These are phyloP conservation scores for Pitta sordida DNA, from an alignment of 2,113 vertebrate genomes.

Conservation along the genomic window DNA sequence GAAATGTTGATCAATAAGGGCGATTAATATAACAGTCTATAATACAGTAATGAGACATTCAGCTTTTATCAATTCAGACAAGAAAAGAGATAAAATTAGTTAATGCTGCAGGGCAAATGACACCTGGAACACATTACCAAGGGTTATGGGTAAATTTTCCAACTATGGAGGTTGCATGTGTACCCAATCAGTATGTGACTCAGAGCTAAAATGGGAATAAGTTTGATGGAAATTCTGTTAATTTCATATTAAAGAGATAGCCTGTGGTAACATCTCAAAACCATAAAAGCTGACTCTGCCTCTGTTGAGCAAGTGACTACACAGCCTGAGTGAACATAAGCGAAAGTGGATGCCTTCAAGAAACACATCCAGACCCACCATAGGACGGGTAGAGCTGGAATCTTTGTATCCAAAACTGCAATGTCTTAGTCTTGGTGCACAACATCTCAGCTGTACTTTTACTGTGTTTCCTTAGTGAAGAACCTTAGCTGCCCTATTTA, in stretches of 20 bases:
- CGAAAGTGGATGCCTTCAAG: neutral
- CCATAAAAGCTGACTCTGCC: neutral
- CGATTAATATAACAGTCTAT: neutral
- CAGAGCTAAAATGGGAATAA: neutral
- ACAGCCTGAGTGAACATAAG: neutral
- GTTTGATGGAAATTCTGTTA: neutral
- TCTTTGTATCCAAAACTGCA: neutral
- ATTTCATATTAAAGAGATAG: neutral
- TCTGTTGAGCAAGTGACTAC: neutral
- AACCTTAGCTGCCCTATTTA: neutral
- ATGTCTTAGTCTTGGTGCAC: neutral
- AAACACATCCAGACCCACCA: neutral
- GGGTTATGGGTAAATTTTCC: neutral
- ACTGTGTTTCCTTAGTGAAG: neutral
- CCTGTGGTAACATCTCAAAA: neutral
- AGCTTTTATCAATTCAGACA: neutral
- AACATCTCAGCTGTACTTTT: neutral
- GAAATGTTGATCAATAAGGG: neutral
- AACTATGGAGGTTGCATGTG: neutral
- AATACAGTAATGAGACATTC: neutral
- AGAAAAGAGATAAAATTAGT: neutral
- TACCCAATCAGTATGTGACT: neutral
- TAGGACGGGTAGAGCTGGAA: neutral
- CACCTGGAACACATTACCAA: neutral
- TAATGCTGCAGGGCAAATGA: neutral